Conservation (phyloP, 1,140 invertebrate species). For the Sycophila sp. region DNA sequence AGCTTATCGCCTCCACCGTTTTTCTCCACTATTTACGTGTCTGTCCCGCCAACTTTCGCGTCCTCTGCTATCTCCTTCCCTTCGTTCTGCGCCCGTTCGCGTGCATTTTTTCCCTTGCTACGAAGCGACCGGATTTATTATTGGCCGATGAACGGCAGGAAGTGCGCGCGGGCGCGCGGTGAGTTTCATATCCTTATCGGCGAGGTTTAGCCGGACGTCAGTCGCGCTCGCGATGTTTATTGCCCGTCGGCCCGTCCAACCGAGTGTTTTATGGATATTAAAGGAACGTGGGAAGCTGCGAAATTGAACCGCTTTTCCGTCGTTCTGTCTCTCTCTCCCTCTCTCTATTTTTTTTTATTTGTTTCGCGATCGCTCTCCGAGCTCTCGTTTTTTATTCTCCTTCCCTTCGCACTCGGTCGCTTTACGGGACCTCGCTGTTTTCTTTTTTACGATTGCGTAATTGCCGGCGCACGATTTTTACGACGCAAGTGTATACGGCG, state of each 20-base stretch:
- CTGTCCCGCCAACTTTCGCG: neutral
- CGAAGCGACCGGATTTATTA: neutral
- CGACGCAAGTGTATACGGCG: too few species aligned
- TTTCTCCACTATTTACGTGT: neutral
- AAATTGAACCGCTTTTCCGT: neutral
- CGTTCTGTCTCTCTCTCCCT: too few species aligned
- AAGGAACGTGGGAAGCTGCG: neutral
- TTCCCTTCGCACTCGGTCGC: too few species aligned
- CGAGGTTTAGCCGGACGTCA: neutral
- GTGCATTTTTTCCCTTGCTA: neutral
- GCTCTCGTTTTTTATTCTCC: neutral
- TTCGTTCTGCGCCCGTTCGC: neutral
- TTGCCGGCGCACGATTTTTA: too few species aligned
- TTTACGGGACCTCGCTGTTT: too few species aligned
- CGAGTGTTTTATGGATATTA: constrained; percentile 8
- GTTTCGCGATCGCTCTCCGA: too few species aligned
- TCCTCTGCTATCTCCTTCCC: neutral
- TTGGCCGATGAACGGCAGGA: too few species aligned
- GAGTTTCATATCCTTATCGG: constrained; percentile 7
- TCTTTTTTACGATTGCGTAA: too few species aligned
- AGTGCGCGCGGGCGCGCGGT: neutral
- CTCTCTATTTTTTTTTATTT: too few species aligned
- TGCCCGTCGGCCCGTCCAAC: neutral
- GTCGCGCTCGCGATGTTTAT: neutral
- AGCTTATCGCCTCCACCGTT: neutral